Conservation (phyloP, 2,113 vertebrate genomes). For the Tricholaema leucomelas region DNA sequence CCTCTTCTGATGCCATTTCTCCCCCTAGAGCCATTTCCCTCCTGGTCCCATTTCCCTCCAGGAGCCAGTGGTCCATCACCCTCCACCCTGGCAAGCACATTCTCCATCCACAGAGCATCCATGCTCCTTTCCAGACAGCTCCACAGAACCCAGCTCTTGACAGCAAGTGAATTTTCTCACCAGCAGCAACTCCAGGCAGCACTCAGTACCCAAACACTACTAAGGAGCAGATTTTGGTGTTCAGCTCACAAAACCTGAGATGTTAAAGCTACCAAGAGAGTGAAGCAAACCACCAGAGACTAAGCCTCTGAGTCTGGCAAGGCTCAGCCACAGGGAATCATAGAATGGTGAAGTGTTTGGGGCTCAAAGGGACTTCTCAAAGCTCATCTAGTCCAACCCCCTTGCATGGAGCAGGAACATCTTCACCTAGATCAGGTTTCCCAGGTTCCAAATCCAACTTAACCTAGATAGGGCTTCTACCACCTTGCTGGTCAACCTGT, state of each 20-base stretch:
- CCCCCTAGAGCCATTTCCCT: too few species aligned
- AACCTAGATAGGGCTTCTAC: neutral
- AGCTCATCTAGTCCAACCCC: neutral
- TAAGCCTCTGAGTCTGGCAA: fast-evolving
- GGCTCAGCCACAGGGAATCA: neutral
- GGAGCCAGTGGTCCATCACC: neutral
- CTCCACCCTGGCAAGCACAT: neutral
- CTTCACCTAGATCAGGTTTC: neutral
- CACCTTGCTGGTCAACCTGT: too few species aligned
- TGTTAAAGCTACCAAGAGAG: fast-evolving
- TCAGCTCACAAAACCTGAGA: neutral
- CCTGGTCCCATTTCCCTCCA: too few species aligned
- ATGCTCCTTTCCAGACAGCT: too few species aligned
- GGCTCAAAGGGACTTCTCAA: neutral
- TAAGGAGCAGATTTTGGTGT: neutral
- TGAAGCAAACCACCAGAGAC: fast-evolving
- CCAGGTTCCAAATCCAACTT: neutral
- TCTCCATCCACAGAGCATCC: fast-evolving
- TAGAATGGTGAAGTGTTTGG: neutral
- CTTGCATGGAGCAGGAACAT: neutral
- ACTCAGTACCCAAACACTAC: fast-evolving
- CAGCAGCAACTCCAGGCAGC: fast-evolving
- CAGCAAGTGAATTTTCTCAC: neutral
- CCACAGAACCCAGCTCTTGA: fast-evolving
- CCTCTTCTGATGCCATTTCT: neutral